Evolutionary conservation across 2,888 invertebrate genomes (phyloP).

Genomic region (Athalia rosae): DNA sequence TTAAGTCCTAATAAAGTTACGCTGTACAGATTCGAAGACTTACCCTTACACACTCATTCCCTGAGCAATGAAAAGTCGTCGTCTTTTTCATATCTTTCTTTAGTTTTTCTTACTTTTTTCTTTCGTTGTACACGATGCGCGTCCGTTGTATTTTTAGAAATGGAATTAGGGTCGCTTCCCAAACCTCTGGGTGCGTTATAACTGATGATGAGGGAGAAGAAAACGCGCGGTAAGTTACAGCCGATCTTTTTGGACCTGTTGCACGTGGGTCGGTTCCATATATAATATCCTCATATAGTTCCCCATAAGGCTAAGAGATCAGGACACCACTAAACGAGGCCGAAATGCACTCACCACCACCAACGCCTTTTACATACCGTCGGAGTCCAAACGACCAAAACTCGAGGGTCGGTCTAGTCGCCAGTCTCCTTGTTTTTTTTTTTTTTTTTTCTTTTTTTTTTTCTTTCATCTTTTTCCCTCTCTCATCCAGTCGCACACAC

Average conservation of each 20-base stretch:
- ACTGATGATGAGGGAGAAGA: background rate
- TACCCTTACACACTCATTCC: too few species aligned
- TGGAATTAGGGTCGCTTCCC: slow-evolving; percentile 25
- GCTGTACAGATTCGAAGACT: background rate
- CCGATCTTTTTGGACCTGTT: slow-evolving; percentile 40
- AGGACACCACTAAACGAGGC: slow-evolving; percentile 36
- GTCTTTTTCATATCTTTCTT: too few species aligned
- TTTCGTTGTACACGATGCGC: background rate
- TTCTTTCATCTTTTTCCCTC: background rate
- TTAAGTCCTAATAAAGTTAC: slow-evolving; percentile 36
- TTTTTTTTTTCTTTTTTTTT: too few species aligned
- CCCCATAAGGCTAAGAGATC: background rate
- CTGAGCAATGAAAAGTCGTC: slow-evolving; percentile 34
- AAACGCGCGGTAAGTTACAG: background rate
- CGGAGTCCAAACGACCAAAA: background rate
- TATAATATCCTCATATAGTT: slow-evolving; percentile 14
- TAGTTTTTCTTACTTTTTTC: too few species aligned
- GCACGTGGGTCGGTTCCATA: slow-evolving; percentile 35
- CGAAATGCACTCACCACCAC: slow-evolving; percentile 33
- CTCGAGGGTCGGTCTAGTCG: too few species aligned
- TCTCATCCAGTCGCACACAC: slow-evolving; percentile 22
- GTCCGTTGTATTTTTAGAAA: slow-evolving; percentile 36
- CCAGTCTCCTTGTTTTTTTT: too few species aligned
- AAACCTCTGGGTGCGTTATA: background rate
- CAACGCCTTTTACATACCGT: background rate